Percentiles rank a stretch among this genome's conserved stretches.
Conservation (phyloP, 2,113 vertebrate species). For the Echinops telfairi region DNA sequence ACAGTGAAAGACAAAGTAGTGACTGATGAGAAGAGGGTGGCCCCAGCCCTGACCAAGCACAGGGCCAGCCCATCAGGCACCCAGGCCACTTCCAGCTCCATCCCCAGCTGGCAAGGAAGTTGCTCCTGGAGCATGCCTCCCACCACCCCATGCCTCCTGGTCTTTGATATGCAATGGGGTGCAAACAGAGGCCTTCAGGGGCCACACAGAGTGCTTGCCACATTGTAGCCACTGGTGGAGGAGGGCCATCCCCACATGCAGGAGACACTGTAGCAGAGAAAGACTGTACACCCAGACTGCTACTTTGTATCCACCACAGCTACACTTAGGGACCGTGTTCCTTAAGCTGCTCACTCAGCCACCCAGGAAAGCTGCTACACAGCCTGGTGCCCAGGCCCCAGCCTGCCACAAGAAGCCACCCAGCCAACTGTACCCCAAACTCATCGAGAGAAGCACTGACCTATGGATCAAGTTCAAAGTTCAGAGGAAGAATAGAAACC, state of each 20-base stretch:
- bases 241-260: background rate
- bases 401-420: background rate
- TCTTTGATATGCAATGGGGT: background rate
- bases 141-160: background rate
- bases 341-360: background rate
- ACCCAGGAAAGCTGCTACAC: background rate
- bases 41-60: no score
- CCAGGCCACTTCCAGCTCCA: background rate
- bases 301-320: background rate
- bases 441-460: no score
- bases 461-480: no score
- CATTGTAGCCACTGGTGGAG: background rate
- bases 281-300: background rate
- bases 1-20: background rate
- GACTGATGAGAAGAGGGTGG: no score
- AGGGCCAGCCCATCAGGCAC: no score
- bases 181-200: no score
- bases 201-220: no score
- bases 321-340: background rate
- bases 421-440: background rate
- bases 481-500: no score
- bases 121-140: no score
- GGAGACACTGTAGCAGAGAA: no score
- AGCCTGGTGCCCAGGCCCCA: accelerated
- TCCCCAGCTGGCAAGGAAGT: accelerated